phyloP scores from a whole-genome alignment of 2,888 invertebrate genomes.

The Pheosia gnoma region DNA sequence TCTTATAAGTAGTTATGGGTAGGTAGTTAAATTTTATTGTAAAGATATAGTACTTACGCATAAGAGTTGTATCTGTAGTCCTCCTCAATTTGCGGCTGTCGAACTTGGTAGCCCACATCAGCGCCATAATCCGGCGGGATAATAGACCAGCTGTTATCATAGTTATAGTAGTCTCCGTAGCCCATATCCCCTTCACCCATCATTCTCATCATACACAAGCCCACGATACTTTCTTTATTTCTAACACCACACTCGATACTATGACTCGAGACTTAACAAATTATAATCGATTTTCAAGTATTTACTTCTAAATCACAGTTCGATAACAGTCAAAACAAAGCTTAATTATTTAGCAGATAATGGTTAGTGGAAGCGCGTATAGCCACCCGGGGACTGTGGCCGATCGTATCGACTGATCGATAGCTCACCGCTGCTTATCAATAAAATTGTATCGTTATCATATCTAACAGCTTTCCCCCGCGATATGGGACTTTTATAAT shows the following conservation, averaged over 20 bases:
- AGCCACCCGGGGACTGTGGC: constrained; percentile 51
- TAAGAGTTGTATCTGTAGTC: constrained; percentile 87
- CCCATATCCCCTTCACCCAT: constrained; percentile 82
- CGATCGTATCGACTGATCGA: constrained; percentile 79
- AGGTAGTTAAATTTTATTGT: no score
- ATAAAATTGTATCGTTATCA: constrained; percentile 81
- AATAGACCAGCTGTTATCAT: constrained; percentile 88
- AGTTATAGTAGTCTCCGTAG: constrained; percentile 82
- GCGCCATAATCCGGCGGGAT: constrained; percentile 88
- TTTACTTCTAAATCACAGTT: constrained; percentile 48
- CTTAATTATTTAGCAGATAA: constrained; percentile 46
- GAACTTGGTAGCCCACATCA: constrained; percentile 69
- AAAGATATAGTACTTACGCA: constrained; percentile 76
- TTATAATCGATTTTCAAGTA: constrained; percentile 28
- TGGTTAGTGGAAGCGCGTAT: constrained; percentile 40
- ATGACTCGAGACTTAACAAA: constrained; percentile 17
- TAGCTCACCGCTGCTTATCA: constrained; percentile 76
- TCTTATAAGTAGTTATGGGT: no score
- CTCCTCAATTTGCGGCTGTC: constrained; percentile 82
- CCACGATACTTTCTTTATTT: constrained; percentile 22
- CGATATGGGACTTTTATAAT: constrained; percentile 79
- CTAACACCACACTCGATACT: constrained; percentile 28
- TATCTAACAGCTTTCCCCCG: constrained; percentile 81
- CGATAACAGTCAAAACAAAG: constrained; percentile 44
- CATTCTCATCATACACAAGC: constrained; percentile 79